Evolutionary conservation across 2,888 invertebrate genomes (phyloP), one percentile per base, ranked within the genome.

Genomic region (Drosophila cognata): DNA sequence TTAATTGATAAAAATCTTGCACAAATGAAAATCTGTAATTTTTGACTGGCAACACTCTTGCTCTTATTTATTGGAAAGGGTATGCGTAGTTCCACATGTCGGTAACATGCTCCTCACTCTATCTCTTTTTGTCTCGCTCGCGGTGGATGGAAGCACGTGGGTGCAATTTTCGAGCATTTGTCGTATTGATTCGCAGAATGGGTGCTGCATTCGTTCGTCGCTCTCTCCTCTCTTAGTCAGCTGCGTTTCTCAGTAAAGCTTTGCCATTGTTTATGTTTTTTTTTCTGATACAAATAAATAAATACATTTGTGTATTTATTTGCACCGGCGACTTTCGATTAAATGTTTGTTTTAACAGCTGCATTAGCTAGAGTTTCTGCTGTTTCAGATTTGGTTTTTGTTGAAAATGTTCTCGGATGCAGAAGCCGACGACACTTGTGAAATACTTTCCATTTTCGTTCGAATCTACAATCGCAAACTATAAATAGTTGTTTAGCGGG

Each of bases 361-460:
- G 13, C 33, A 21, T 50, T 25, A 4, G 25, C 2, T 41, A 7
- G 8, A n/a, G n/a, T 31, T 67, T n/a, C 13, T 1, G 13, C 6
- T 50, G 3, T 33, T 55, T 4, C 38, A 16, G 8, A 16, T 38
- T n/a, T 21, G 18, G n/a, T 36, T 36, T 46, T 46, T n/a, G 29
- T 36, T 48, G 46, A 16, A 21, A 29, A 5, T 41, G 6, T 51
- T 38, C 43, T 29, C 46, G n/a, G 21, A 8, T 53, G 13, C 52
- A 29, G n/a, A 50, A 1, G 16, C 35, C n/a, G 25, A n/a, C 36
- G 35, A 13, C 21, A 64, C 29, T 48, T 55, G 74, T 18, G 28
- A 51, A 72, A 72, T 64, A 88, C 89, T 83, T 87, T 88, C 90
- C 87, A 83, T 90, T 88, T 90, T 81, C 74, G 87, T 81, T 73